Percentiles rank a stretch among this genome's conserved stretches.
phyloP scores from a whole-genome alignment of 1,140 invertebrate species.

The Drosophila bipectinata region DNA sequence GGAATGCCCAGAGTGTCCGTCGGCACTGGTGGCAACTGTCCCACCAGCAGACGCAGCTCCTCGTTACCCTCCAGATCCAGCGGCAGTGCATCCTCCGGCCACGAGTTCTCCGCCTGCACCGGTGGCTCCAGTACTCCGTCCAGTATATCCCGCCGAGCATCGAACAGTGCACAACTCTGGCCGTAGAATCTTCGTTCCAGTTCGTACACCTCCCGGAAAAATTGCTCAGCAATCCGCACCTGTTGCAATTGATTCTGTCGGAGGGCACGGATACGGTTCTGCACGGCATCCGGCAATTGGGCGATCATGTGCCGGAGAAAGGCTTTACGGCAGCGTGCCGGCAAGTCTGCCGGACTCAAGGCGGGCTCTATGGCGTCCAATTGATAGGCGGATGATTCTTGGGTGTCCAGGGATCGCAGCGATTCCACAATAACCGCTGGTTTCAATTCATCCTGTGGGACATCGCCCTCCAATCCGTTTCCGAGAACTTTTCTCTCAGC shows the following conservation, averaged over 20 bases:
- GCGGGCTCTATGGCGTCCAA: not conserved
- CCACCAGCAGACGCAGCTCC: constrained; percentile 44
- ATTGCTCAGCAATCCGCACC: constrained; percentile 95
- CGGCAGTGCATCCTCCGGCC: constrained; percentile 85
- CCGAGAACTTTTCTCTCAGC: not conserved
- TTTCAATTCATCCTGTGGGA: not conserved
- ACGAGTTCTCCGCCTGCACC: constrained; percentile 90
- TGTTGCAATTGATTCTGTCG: constrained; percentile 95
- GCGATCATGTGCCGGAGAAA: constrained; percentile 82
- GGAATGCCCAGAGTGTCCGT: constrained; percentile 93
- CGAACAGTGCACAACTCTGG: constrained; percentile 91
- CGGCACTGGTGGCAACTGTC: constrained; percentile 48
- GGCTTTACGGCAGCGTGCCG: constrained; percentile 42
- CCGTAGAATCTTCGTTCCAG: constrained; percentile 96
- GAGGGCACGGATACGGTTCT: constrained; percentile 94
- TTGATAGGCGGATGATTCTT: not conserved
- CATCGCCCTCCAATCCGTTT: not conserved
- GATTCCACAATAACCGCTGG: not conserved
- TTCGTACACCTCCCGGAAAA: constrained; percentile 96
- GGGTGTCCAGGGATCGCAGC: constrained; percentile 2
- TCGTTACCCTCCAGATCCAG: constrained; percentile 83
- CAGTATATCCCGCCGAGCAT: constrained; percentile 92
- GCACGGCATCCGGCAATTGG: constrained; percentile 89
- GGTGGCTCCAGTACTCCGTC: constrained; percentile 93
- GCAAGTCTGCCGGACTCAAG: constrained; percentile 57